These are phyloP conservation scores for Crypturellus undulatus DNA, from an alignment of 2,113 vertebrate genomes.

Conservation along the genomic window DNA sequence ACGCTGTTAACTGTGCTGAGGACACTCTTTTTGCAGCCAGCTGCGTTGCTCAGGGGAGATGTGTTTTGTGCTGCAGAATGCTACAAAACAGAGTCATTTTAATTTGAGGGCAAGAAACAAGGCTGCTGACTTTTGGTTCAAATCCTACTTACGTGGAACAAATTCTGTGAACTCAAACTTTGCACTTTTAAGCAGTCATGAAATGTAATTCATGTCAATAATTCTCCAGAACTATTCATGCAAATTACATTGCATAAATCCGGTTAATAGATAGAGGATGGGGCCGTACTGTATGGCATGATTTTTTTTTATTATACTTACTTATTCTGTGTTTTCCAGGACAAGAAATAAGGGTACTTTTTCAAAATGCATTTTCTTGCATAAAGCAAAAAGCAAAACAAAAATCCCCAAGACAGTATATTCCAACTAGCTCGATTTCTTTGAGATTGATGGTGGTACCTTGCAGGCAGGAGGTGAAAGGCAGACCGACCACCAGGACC, in stretches of 20 bases:
- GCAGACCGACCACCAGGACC: not conserved
- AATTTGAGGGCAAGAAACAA: not conserved
- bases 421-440: not conserved
- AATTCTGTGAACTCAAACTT: not conserved
- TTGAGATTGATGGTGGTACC: not conserved
- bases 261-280: too few species aligned
- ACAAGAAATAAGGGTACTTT: not conserved
- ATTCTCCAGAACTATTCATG: not conserved
- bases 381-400: not conserved
- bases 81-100: not conserved
- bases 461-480: not conserved
- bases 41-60: not conserved
- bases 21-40: conserved; percentile 1
- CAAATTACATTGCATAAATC: not conserved
- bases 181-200: not conserved
- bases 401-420: not conserved
- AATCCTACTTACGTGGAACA: not conserved
- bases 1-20: conserved; percentile 33
- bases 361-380: not conserved
- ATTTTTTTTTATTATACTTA: conserved; percentile 2
- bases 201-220: not conserved
- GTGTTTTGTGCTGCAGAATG: not conserved
- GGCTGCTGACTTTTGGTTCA: not conserved
- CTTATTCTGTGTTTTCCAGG: not conserved
- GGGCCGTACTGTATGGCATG: not conserved